Conservation (phyloP, 2,888 invertebrate genomes). For the Bellardia bayeri region DNA sequence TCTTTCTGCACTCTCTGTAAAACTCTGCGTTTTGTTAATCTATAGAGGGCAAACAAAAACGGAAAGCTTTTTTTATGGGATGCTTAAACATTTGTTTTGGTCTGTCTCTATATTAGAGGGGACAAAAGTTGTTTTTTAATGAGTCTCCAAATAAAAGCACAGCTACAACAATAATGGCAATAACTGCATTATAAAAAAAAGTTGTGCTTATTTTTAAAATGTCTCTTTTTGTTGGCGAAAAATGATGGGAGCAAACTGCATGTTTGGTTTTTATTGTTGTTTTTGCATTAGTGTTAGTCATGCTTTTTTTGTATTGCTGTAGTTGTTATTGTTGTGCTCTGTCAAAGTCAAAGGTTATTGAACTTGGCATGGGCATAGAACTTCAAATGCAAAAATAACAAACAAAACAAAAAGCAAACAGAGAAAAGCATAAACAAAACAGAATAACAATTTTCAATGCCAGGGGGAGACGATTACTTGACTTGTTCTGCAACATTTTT, state of each 20-base stretch:
- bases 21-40: constrained; percentile 20
- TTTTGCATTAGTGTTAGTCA: constrained; percentile 60
- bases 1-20: background rate
- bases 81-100: constrained; percentile 42
- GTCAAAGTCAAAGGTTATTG: constrained; percentile 81
- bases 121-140: constrained; percentile 35
- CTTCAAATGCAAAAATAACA: constrained; percentile 76
- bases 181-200: background rate
- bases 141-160: background rate
- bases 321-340: constrained; percentile 49
- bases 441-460: constrained; percentile 79
- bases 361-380: constrained; percentile 76
- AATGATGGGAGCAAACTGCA: constrained; percentile 56
- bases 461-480: constrained; percentile 75
- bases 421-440: constrained; percentile 54
- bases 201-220: constrained; percentile 45
- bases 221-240: constrained; percentile 36
- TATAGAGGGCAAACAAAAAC: background rate
- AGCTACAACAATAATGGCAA: background rate
- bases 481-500: constrained; percentile 71
- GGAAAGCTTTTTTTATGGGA: constrained; percentile 57
- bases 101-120: constrained; percentile 23
- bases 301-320: constrained; percentile 6
- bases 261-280: constrained; percentile 39
- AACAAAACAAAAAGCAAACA: constrained; percentile 45